These are phyloP conservation scores for Parochlus steinenii DNA, from an alignment of 2,888 invertebrate genomes.

Conservation along the genomic window DNA sequence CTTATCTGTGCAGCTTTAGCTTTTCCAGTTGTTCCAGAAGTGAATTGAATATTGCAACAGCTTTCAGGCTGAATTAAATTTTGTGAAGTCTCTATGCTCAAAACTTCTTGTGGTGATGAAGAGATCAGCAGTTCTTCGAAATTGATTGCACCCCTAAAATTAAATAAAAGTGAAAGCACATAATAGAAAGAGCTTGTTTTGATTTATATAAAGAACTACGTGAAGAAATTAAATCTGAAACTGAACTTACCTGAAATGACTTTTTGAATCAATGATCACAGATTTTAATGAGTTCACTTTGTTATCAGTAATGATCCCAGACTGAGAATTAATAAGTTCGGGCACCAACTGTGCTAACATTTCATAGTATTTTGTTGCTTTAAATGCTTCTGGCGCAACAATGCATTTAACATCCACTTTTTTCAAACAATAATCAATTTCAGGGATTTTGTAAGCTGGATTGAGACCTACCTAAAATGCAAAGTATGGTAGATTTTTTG, in stretches of 20 bases:
- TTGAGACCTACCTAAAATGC: slow-evolving; percentile 52
- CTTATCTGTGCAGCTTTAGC: slow-evolving; percentile 60
- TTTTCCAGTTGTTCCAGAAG: slow-evolving; percentile 61
- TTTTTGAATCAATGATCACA: slow-evolving; percentile 39
- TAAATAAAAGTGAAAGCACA: neutral
- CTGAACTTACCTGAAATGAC: slow-evolving; percentile 31
- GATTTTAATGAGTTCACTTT: slow-evolving; percentile 34
- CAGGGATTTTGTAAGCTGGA: slow-evolving; percentile 50
- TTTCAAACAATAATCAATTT: slow-evolving; percentile 52
- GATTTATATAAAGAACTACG: neutral
- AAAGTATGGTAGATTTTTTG: neutral
- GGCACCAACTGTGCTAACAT: slow-evolving; percentile 44
- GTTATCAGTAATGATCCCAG: slow-evolving; percentile 31
- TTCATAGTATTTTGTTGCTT: slow-evolving; percentile 47
- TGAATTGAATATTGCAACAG: slow-evolving; percentile 63
- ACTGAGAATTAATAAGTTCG: slow-evolving; percentile 30
- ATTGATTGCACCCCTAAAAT: slow-evolving; percentile 28
- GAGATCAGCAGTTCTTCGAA: slow-evolving; percentile 29
- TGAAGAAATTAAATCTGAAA: slow-evolving; percentile 2
- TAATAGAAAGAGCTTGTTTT: slow-evolving; percentile 9
- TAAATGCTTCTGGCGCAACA: slow-evolving; percentile 43
- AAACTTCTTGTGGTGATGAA: slow-evolving; percentile 17
- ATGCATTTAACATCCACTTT: slow-evolving; percentile 53
- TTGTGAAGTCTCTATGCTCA: slow-evolving; percentile 26
- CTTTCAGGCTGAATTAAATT: slow-evolving; percentile 43